Evolutionary conservation across 2,888 invertebrate genomes (phyloP), one percentile per base, ranked within the genome.

Genomic region (Chesias legatella): DNA sequence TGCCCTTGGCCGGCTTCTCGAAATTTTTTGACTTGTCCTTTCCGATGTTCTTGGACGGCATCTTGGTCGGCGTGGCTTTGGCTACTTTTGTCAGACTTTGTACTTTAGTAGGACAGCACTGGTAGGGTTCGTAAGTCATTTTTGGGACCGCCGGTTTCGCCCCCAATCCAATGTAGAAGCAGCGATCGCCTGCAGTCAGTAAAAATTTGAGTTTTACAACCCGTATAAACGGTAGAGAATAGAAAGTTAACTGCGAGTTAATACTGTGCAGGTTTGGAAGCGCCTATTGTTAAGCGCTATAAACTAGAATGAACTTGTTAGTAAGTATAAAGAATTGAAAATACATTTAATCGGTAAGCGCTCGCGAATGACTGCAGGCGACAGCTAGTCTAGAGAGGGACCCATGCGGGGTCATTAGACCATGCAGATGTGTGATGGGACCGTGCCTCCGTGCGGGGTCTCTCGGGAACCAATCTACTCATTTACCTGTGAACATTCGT

Each of bases 131-230:
- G 90, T 94, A 95, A 88, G 94, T 92, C 88, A 91, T 90, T 88
- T 91, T 91, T 84, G 93, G 92, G 84, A 92, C 90, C 76, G 91
- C 91, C 85, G 90, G 91, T 90, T 94, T 94, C 90, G 94, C 94
- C 90, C 95, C 95, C 93, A 96, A 92, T 91, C 95, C 96, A 91
- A 96, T 94, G 94, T 95, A 95, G 95, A 96, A 95, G 93, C 96
- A 96, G 92, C 95, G 95, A 93, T 95, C 95, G 94, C 95, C 96
- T 96, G 95, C 94, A 93, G 92, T 92, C 94, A 93, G 93, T 94
- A 94, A 94, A 95, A 94, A 94, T 92, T 91, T 92, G 90, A 92
- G 73, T 69, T 93, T 92, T 91, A 90, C 86, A 83, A 84, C 73
- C 84, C 80, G 82, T 74, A 79, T 70, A 77, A 59, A 78, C 70